Evolutionary conservation across 1,140 invertebrate species (phyloP).

Genomic region (Phenacoccus solenopsis): DNA sequence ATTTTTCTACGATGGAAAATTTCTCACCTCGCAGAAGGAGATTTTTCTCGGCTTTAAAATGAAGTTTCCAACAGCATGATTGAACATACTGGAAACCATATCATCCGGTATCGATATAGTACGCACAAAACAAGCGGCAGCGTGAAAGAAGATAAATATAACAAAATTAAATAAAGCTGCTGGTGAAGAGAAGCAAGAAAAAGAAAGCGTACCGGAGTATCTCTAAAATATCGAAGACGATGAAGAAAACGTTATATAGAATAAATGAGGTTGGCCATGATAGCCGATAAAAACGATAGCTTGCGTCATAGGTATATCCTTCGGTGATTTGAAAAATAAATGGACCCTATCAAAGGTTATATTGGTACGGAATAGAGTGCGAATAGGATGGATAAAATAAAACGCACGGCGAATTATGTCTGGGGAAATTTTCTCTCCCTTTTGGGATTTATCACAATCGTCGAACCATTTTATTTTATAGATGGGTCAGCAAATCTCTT

Average conservation of each 20-base stretch:
- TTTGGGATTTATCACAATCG: constrained; percentile 16
- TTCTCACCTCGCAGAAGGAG: neutral
- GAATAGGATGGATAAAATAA: constrained; percentile 9
- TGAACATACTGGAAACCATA: neutral
- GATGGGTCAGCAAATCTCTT: constrained; percentile 16
- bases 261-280: constrained; percentile 16
- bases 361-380: constrained; percentile 11
- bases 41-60: neutral
- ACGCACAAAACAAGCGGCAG: neutral
- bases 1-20: neutral
- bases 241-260: constrained; percentile 11
- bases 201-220: neutral
- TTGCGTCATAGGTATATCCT: constrained; percentile 17
- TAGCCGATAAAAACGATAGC: constrained; percentile 16
- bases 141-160: constrained; percentile 14
- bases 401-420: constrained; percentile 13
- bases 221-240: constrained; percentile 9
- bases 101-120: neutral
- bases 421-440: constrained; percentile 16
- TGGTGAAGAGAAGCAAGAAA: neutral
- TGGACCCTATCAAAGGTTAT: constrained; percentile 17
- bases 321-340: constrained; percentile 18
- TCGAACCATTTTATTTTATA: constrained; percentile 15
- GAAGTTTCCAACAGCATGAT: neutral
- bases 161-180: constrained; percentile 14